These are phyloP conservation scores for Cheirogaleus medius DNA, from an alignment of 2,113 vertebrate genomes.

Conservation along the genomic window DNA sequence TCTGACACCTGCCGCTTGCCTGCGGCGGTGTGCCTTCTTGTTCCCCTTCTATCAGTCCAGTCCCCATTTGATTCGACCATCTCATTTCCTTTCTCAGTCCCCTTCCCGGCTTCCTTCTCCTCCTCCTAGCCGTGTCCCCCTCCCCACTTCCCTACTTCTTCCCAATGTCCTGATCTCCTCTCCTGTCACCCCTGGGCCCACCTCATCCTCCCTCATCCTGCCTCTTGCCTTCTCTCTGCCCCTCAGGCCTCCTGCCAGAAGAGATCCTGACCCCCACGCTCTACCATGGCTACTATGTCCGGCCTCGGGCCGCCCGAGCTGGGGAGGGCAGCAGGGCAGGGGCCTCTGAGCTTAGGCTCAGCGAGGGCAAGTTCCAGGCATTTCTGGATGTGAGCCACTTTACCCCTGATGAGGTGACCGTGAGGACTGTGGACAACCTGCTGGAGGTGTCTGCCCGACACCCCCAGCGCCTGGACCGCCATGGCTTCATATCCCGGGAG, in stretches of 20 bases:
- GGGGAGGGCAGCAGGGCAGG: conserved; percentile 87
- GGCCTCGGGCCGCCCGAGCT: conserved; percentile 82
- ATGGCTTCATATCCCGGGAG: conserved; percentile 90
- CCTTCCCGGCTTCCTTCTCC: neutral
- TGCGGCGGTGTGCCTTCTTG: neutral
- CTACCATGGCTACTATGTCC: conserved; percentile 93
- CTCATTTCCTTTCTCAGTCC: neutral
- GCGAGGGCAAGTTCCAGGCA: conserved; percentile 89
- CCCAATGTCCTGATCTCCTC: neutral
- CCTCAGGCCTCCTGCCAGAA: conserved; percentile 86
- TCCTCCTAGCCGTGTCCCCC: neutral
- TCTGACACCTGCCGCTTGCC: neutral
- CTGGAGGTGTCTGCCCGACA: conserved; percentile 90
- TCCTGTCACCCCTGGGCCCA: neutral
- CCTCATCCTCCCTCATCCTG: neutral
- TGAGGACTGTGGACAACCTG: conserved; percentile 92
- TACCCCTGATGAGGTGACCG: conserved; percentile 88
- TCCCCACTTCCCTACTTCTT: neutral
- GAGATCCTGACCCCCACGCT: conserved; percentile 90
- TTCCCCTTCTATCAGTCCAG: neutral
- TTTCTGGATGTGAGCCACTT: conserved; percentile 93
- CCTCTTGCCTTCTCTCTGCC: neutral
- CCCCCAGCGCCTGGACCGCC: conserved; percentile 88
- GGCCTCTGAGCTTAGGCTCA: conserved; percentile 87
- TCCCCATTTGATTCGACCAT: accelerated